Percentiles rank a stretch among this genome's conserved stretches.
phyloP scores from a whole-genome alignment of 2,797 vertebrate species.

The Sarcophilus harrisii region DNA sequence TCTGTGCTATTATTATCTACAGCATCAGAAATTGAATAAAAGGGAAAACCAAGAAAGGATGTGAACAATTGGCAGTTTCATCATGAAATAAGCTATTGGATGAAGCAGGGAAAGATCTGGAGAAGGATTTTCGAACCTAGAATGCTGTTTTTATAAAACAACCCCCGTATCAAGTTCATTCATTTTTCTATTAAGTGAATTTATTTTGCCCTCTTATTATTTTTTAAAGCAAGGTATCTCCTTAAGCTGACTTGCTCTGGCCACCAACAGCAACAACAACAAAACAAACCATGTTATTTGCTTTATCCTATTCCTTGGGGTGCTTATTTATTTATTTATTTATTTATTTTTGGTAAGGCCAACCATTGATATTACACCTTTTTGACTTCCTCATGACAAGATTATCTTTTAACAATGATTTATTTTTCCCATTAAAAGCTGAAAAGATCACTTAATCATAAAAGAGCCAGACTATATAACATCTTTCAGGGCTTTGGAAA shows the following conservation, averaged over 20 bases:
- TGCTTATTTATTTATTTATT: not conserved
- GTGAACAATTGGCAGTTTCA: slow-evolving; percentile 69
- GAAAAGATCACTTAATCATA: slow-evolving; percentile 84
- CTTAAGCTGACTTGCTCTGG: slow-evolving; percentile 71
- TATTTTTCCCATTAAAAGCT: slow-evolving; percentile 85
- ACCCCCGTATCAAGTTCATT: slow-evolving; percentile 34
- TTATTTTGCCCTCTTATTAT: slow-evolving; percentile 61
- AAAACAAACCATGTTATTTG: slow-evolving; percentile 81
- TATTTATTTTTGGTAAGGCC: slow-evolving; percentile 66
- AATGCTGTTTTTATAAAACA: slow-evolving; percentile 38
- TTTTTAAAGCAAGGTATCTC: slow-evolving; percentile 67
- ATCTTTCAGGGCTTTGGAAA: slow-evolving; percentile 79
- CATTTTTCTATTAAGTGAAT: slow-evolving; percentile 70
- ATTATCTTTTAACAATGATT: slow-evolving; percentile 87
- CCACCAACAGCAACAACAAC: slow-evolving; percentile 49
- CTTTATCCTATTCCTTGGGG: slow-evolving; percentile 70
- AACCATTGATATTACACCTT: slow-evolving; percentile 82
- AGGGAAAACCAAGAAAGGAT: slow-evolving; percentile 57
- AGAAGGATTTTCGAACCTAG: slow-evolving; percentile 55
- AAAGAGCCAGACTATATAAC: slow-evolving; percentile 73
- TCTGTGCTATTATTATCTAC: slow-evolving; percentile 70
- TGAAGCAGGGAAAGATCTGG: slow-evolving; percentile 61
- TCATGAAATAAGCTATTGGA: slow-evolving; percentile 70
- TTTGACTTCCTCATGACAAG: slow-evolving; percentile 82
- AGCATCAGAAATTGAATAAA: slow-evolving; percentile 76